Percentiles rank a stretch among this genome's conserved stretches.
These are phyloP conservation scores for Cossypha niveicapilla DNA, from an alignment of 2,797 vertebrate genomes.

Conservation along the genomic window DNA sequence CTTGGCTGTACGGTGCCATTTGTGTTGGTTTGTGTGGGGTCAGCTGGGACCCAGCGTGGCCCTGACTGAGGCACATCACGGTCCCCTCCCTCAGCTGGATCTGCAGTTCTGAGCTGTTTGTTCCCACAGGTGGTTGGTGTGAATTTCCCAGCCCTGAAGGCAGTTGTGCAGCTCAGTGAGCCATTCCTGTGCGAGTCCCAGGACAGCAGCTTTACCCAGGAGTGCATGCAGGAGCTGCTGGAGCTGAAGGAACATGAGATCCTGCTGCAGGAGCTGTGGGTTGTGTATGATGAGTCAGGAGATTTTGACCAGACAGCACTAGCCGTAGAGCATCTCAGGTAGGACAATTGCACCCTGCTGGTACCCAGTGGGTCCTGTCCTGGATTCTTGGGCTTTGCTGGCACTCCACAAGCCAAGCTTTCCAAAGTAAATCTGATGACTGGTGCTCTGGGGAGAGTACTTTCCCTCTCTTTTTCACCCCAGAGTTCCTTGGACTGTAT, in stretches of 20 bases:
- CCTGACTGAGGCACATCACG: rapidly evolving
- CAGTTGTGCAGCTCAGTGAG: constrained; percentile 77
- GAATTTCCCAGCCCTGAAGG: constrained; percentile 81
- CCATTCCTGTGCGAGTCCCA: constrained; percentile 81
- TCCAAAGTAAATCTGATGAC: background rate
- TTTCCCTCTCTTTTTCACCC: background rate
- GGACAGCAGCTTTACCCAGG: constrained; percentile 79
- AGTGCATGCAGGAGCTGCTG: constrained; percentile 80
- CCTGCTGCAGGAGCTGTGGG: constrained; percentile 84
- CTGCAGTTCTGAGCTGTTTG: background rate
- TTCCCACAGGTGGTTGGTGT: constrained; percentile 82
- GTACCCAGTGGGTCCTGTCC: background rate
- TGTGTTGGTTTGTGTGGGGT: background rate
- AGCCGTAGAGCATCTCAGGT: constrained; percentile 93
- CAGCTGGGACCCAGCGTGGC: background rate
- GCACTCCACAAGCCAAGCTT: background rate
- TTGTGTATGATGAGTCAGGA: constrained; percentile 86
- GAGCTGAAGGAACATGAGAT: constrained; percentile 81
- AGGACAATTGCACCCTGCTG: background rate
- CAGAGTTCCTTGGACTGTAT: background rate
- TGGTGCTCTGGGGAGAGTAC: background rate
- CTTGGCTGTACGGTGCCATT: rapidly evolving
- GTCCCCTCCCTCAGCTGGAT: background rate
- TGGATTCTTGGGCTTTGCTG: background rate
- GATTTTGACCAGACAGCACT: constrained; percentile 90